Conservation (phyloP, 2,888 invertebrate genomes). For the Trilocha varians region DNA sequence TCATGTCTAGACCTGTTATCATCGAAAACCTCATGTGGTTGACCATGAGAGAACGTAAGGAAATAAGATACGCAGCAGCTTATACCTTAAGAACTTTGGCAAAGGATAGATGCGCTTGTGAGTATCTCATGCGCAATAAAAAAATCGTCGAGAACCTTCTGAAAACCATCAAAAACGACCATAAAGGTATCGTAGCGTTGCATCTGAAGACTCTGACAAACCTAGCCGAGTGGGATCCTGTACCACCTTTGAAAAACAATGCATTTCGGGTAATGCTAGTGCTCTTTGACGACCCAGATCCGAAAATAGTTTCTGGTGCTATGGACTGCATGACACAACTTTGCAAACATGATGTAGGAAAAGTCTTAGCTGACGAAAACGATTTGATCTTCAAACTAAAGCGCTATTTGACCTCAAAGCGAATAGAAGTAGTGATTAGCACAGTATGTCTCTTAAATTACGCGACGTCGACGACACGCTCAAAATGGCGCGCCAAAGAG, state of each 20-base stretch:
- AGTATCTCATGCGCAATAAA: slow-evolving; percentile 31
- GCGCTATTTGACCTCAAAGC: slow-evolving; percentile 21
- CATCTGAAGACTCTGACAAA: slow-evolving; percentile 45
- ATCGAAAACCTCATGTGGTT: slow-evolving; percentile 43
- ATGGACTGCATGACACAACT: slow-evolving; percentile 56
- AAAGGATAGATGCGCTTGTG: slow-evolving; percentile 37
- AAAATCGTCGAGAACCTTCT: slow-evolving; percentile 43
- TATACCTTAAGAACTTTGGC: slow-evolving; percentile 40
- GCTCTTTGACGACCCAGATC: slow-evolving; percentile 33
- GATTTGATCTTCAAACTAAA: slow-evolving; percentile 38
- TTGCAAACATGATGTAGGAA: slow-evolving; percentile 51
- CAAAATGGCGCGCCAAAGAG: slow-evolving; percentile 60
- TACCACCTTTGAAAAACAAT: slow-evolving; percentile 39
- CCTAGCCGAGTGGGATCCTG: slow-evolving; percentile 48
- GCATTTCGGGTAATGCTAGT: slow-evolving; percentile 47
- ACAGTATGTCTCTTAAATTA: slow-evolving; percentile 42
- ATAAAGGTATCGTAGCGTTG: slow-evolving; percentile 41
- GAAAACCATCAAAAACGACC: slow-evolving; percentile 51
- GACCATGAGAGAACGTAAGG: slow-evolving; percentile 44
- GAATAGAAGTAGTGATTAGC: slow-evolving; percentile 38
- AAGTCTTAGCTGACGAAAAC: slow-evolving; percentile 42
- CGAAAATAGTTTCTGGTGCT: slow-evolving; percentile 34
- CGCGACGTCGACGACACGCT: slow-evolving; percentile 47
- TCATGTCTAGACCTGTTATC: slow-evolving; percentile 34
- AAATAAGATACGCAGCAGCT: slow-evolving; percentile 53